A percentile compares a stretch with the other conserved stretches of the same genome.
Conservation (phyloP, 2,888 invertebrate species). For the Eurytoma californica region DNA sequence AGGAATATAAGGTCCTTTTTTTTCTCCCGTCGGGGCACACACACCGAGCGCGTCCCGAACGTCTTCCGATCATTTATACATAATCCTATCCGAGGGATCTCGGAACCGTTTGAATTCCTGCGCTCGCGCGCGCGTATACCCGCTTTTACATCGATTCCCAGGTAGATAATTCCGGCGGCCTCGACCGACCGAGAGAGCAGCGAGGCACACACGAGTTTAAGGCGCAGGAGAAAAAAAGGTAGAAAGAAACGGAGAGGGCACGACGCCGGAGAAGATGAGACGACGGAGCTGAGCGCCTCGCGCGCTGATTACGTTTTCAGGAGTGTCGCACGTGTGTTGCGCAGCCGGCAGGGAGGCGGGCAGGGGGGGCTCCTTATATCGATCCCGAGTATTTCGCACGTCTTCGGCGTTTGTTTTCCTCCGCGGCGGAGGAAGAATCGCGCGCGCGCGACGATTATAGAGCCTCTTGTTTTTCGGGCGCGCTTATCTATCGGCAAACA, state of each 20-base stretch:
- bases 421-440: background rate
- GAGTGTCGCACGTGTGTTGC: constrained; percentile 18
- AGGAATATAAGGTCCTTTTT: constrained; percentile 41
- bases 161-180: constrained; percentile 40
- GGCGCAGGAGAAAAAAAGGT: no score
- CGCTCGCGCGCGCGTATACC: constrained; percentile 5
- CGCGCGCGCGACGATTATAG: no score
- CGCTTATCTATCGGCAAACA: no score
- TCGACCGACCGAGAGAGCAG: background rate
- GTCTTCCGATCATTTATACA: constrained; percentile 52
- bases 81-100: constrained; percentile 51
- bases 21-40: background rate
- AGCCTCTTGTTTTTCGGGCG: no score
- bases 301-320: constrained; percentile 25
- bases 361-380: background rate
- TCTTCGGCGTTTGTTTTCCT: background rate
- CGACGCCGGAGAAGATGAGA: no score
- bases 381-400: background rate
- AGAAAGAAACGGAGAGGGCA: no score
- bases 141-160: constrained; percentile 45
- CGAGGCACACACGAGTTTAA: no score
- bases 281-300: no score
- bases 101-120: constrained; percentile 52
- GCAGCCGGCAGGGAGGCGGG: background rate
- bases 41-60: background rate